phyloP scores from a whole-genome alignment of 2,888 invertebrate genomes.

The Eristalinus sepulchralis region DNA sequence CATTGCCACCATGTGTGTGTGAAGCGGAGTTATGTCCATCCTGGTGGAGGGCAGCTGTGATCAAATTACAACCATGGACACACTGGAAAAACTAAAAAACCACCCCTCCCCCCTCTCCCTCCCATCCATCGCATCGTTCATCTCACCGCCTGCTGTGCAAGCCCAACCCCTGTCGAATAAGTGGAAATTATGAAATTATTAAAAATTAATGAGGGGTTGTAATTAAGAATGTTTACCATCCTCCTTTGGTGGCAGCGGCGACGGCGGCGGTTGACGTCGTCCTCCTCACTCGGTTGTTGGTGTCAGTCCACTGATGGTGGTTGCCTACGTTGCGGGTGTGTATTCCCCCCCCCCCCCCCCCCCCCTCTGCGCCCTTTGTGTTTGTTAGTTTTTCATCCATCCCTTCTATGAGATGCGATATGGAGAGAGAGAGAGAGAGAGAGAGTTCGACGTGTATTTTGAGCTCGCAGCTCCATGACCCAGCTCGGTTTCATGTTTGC shows the following conservation, averaged over 20 bases:
- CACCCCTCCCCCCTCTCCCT: not conserved
- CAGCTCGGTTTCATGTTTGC: conserved; percentile 42
- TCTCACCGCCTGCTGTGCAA: not conserved
- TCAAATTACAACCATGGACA: conserved; percentile 20
- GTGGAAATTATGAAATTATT: conserved; percentile 70
- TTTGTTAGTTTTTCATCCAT: conserved; percentile 11
- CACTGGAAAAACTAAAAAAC: conserved; percentile 24
- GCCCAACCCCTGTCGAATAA: conserved; percentile 26
- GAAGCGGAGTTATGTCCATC: not conserved
- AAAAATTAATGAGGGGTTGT: conserved; percentile 69
- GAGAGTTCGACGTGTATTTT: conserved; percentile 37
- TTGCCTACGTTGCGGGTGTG: conserved; percentile 14
- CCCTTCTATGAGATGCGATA: not conserved
- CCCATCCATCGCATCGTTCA: not conserved
- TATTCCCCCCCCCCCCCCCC: not conserved
- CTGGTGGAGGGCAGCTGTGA: not conserved
- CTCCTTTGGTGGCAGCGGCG: not conserved
- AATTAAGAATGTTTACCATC: conserved; percentile 63
- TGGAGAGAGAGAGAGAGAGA: not conserved
- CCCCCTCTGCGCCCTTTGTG: not conserved
- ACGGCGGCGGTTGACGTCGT: too few relatives aligned
- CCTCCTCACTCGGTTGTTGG: not conserved
- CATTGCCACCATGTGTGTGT: conserved; percentile 35
- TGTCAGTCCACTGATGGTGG: conserved; percentile 17
- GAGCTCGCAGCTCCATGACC: conserved; percentile 18